These are phyloP conservation scores for Lycodopsis pacificus DNA, from an alignment of 2,797 vertebrate species.

Conservation along the genomic window DNA sequence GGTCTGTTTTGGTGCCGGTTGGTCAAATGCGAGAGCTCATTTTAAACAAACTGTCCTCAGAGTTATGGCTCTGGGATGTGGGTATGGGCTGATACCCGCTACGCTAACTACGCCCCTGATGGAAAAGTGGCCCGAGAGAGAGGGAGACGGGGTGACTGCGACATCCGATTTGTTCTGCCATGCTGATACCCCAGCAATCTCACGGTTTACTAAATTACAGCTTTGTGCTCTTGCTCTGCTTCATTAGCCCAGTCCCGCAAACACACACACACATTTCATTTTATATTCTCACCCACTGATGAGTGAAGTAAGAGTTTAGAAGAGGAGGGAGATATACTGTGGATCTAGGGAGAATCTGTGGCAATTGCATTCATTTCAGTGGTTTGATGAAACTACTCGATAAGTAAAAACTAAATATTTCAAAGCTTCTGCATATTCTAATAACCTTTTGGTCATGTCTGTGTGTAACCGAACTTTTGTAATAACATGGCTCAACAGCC, in stretches of 20 bases:
- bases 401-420: slow-evolving; percentile 14
- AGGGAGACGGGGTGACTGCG: slow-evolving; percentile 54
- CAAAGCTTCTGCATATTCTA: slow-evolving; percentile 25
- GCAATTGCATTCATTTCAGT: slow-evolving; percentile 27
- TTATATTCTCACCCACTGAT: slow-evolving; percentile 31
- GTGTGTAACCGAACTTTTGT: slow-evolving; percentile 46
- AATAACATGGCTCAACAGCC: slow-evolving; percentile 50
- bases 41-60: slow-evolving; percentile 68
- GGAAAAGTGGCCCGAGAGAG: slow-evolving; percentile 69
- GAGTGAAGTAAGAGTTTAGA: slow-evolving; percentile 39
- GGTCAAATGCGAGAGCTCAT: slow-evolving; percentile 58
- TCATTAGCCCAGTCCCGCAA: slow-evolving; percentile 49
- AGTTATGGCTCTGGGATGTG: slow-evolving; percentile 73
- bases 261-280: slow-evolving; percentile 25
- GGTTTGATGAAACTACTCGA: slow-evolving; percentile 23
- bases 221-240: slow-evolving; percentile 45
- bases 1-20: slow-evolving; percentile 67
- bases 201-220: slow-evolving; percentile 70
- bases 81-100: slow-evolving; percentile 60
- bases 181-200: slow-evolving; percentile 68
- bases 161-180: slow-evolving; percentile 76
- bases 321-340: background rate
- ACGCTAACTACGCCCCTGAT: slow-evolving; percentile 61
- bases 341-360: background rate
- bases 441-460: slow-evolving; percentile 41